Evolutionary conservation across 1,140 invertebrate species (phyloP).

Genomic region (Leguminivora glycinivorella): DNA sequence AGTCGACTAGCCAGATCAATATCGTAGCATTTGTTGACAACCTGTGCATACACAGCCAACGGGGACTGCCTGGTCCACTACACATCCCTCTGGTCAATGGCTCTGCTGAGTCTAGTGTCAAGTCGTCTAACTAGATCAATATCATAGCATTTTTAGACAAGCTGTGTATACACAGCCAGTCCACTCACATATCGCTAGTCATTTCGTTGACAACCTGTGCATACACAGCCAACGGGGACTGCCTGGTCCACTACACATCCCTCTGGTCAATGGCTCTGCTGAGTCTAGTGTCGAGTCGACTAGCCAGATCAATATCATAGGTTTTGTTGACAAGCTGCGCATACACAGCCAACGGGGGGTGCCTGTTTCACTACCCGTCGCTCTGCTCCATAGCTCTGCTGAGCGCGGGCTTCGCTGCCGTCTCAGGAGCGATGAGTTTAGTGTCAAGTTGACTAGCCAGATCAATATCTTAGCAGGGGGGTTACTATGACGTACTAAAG

Average conservation of each 20-base stretch:
- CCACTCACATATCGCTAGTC: no score
- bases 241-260: constrained; percentile 46
- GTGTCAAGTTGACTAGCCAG: constrained; percentile 39
- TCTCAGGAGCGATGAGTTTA: constrained; percentile 45
- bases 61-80: constrained; percentile 50
- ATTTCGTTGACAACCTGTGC: no score
- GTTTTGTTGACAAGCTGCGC: no score
- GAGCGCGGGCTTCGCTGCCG: constrained; percentile 42
- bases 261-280: constrained; percentile 48
- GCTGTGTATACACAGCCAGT: no score
- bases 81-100: constrained; percentile 42
- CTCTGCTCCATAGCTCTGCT: constrained; percentile 43
- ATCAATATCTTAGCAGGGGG: constrained; percentile 5
- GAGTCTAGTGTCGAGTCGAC: no score
- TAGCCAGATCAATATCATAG: no score
- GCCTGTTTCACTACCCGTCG: constrained; percentile 46
- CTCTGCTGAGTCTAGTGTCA: constrained; percentile 44
- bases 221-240: constrained; percentile 41
- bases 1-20: no score
- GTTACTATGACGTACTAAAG: no score
- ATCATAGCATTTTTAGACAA: not conserved
- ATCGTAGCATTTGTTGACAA: no score
- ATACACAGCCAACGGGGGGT: constrained; percentile 41
- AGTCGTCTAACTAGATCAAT: constrained; percentile 35
- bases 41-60: constrained; percentile 40